Evolutionary conservation across 2,113 vertebrate species (phyloP).

Genomic region (Pipa parva): DNA sequence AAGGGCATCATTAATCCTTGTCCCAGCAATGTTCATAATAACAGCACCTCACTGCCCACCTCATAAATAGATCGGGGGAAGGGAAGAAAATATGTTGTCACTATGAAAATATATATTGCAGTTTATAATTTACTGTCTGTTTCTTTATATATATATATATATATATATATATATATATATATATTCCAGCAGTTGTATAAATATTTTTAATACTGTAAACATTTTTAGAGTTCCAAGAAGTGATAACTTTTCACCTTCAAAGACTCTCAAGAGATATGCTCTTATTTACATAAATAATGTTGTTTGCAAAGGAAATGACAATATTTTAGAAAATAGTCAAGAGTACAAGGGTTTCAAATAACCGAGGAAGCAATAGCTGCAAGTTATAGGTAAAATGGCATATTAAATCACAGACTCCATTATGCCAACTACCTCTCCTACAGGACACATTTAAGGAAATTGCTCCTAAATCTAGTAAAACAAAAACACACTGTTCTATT

Average conservation of each 20-base stretch:
- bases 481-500: constrained; percentile 30
- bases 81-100: too few species aligned
- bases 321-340: not conserved
- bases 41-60: too few species aligned
- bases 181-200: too few species aligned
- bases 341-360: not conserved
- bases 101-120: too few species aligned
- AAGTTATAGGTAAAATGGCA: not conserved
- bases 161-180: too few species aligned
- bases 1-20: too few species aligned
- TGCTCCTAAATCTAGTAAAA: constrained; percentile 27
- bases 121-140: too few species aligned
- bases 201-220: too few species aligned
- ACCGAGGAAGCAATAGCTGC: constrained; percentile 7
- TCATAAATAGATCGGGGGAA: too few species aligned
- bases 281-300: constrained; percentile 14
- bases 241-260: not conserved
- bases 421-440: constrained; percentile 22
- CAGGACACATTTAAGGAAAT: constrained; percentile 33
- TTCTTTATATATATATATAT: too few species aligned
- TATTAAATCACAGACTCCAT: constrained; percentile 14
- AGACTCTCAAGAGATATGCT: not conserved
- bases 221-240: not conserved
- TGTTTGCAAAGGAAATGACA: not conserved
- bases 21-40: too few species aligned